Conservation (phyloP, 2,113 vertebrate species). For the Ictalurus punctatus region DNA sequence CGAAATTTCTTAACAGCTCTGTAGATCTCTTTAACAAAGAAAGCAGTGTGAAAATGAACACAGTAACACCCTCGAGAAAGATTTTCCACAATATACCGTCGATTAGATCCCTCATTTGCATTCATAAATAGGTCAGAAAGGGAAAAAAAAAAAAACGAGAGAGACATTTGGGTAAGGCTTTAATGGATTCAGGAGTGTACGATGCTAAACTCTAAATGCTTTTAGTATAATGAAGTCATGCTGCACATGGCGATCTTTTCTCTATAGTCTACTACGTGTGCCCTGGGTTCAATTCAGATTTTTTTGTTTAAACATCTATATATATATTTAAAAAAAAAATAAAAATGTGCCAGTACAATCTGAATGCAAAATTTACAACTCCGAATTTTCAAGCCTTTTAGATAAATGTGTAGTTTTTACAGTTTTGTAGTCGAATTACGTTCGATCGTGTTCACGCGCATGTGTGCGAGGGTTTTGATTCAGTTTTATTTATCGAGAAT, state of each 20-base stretch:
- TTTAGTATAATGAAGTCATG: background rate
- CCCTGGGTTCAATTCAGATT: background rate
- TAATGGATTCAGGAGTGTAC: background rate
- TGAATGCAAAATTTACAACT: background rate
- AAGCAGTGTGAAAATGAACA: background rate
- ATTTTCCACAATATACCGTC: background rate
- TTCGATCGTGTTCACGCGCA: background rate
- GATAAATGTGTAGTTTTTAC: background rate
- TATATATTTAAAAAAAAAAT: too few relatives aligned
- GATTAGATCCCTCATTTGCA: background rate
- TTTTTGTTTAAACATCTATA: background rate
- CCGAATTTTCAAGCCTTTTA: too few relatives aligned
- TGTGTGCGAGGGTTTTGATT: background rate
- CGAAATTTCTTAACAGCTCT: background rate
- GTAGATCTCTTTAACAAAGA: background rate
- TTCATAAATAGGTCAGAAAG: background rate
- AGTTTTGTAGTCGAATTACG: background rate
- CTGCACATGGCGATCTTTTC: background rate
- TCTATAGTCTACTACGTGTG: background rate
- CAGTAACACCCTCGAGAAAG: background rate
- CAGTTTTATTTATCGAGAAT: background rate
- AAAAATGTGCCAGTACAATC: background rate
- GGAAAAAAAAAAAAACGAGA: background rate
- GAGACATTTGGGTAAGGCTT: background rate
- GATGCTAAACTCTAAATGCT: constrained; percentile 1